Evolutionary conservation across 2,888 invertebrate species (phyloP).

Genomic region (Amblyjoppa proteus): DNA sequence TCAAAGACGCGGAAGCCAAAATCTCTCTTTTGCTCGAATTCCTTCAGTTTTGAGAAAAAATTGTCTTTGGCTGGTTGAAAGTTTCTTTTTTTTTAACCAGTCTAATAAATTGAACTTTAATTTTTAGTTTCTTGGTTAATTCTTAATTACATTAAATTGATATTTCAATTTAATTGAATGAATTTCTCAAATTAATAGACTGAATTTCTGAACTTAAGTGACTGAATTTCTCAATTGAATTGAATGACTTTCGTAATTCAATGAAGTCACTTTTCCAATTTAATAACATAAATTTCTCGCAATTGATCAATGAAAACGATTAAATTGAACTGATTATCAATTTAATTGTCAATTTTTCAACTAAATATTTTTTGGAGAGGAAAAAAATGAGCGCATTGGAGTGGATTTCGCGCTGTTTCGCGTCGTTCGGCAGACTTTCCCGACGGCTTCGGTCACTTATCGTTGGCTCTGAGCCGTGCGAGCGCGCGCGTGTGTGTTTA

Average conservation of each 20-base stretch:
- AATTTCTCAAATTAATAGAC: not conserved
- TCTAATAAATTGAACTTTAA: too few relatives aligned
- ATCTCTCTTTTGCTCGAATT: not conserved
- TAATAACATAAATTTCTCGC: too few relatives aligned
- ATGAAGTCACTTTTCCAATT: too few relatives aligned
- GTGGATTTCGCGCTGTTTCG: not conserved
- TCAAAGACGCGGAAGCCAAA: not conserved
- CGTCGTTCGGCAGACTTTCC: not conserved
- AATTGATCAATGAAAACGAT: not conserved
- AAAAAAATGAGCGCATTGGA: not conserved
- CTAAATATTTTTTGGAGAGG: not conserved
- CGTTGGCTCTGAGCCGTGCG: conserved; percentile 3
- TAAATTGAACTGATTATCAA: not conserved
- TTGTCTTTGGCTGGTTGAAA: not conserved
- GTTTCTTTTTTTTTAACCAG: not conserved
- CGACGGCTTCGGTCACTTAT: conserved; percentile 21
- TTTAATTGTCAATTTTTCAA: not conserved
- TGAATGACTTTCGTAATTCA: too few relatives aligned
- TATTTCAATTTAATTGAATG: too few relatives aligned
- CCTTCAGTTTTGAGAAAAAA: not conserved
- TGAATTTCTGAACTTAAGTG: too few relatives aligned
- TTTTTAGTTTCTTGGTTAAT: too few relatives aligned
- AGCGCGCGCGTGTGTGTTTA: conserved; percentile 10
- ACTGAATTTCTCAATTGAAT: too few relatives aligned
- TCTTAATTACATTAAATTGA: too few relatives aligned